phyloP scores from a whole-genome alignment of 2,888 invertebrate genomes.

The Drosophila sordidula region DNA sequence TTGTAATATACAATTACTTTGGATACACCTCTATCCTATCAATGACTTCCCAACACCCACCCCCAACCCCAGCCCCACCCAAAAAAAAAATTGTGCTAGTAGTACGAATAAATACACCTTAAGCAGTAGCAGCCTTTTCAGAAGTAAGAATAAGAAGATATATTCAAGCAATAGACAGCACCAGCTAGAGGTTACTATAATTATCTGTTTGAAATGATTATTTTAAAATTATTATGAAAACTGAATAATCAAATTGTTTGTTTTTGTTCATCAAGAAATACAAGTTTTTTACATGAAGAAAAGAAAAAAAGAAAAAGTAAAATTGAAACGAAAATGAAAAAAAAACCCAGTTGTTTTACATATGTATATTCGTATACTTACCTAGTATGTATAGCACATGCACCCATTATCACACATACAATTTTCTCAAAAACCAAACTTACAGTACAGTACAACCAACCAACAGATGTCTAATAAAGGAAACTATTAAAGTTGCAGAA shows the following conservation, averaged over 20 bases:
- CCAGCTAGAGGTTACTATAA: slow-evolving; percentile 61
- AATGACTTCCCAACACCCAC: not conserved
- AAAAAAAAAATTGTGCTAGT: slow-evolving; percentile 23
- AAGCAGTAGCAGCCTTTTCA: slow-evolving; percentile 44
- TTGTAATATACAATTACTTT: slow-evolving; percentile 34
- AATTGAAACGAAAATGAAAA: slow-evolving; percentile 63
- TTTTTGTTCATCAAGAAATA: slow-evolving; percentile 78
- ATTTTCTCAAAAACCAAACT: slow-evolving; percentile 34
- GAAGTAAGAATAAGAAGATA: slow-evolving; percentile 11
- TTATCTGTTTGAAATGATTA: slow-evolving; percentile 77
- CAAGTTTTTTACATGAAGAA: slow-evolving; percentile 75
- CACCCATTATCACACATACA: slow-evolving; percentile 3
- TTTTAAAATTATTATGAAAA: slow-evolving; percentile 67
- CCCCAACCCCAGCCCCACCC: not conserved
- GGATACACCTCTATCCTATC: not conserved
- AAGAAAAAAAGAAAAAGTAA: slow-evolving; percentile 56
- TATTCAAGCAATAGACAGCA: slow-evolving; percentile 18
- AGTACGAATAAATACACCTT: slow-evolving; percentile 42
- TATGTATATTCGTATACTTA: slow-evolving; percentile 23
- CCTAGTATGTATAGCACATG: slow-evolving; percentile 14
- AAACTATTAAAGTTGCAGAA: slow-evolving; percentile 77
- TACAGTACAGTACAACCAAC: slow-evolving; percentile 60
- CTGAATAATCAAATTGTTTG: slow-evolving; percentile 75
- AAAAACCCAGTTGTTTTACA: slow-evolving; percentile 66
- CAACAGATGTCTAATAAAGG: slow-evolving; percentile 56